Evolutionary conservation across 2,888 invertebrate species (phyloP).

Genomic region (Patella pellucida): DNA sequence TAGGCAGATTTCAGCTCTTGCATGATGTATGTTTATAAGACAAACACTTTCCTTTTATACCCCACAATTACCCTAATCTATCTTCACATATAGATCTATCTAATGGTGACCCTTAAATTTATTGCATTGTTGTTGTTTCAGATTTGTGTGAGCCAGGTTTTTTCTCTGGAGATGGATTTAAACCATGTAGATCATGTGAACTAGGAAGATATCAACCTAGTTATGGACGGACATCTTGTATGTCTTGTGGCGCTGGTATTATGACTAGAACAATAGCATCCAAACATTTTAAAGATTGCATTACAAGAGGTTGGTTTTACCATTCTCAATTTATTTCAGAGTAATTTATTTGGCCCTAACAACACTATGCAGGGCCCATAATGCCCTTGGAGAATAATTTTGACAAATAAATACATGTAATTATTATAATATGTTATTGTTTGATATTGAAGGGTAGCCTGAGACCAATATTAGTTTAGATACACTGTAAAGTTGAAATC

Average conservation of each 20-base stretch:
- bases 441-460: too few relatives aligned
- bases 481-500: too few relatives aligned
- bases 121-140: slow-evolving; percentile 36
- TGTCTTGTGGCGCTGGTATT: slow-evolving; percentile 60
- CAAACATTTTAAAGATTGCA: slow-evolving; percentile 64
- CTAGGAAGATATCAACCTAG: slow-evolving; percentile 69
- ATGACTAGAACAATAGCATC: slow-evolving; percentile 53
- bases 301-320: slow-evolving; percentile 53
- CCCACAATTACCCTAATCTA: too few relatives aligned
- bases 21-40: too few relatives aligned
- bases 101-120: neutral
- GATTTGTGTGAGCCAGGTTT: slow-evolving; percentile 69
- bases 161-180: slow-evolving; percentile 66
- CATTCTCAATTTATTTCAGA: neutral
- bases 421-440: too few relatives aligned
- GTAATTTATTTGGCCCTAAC: neutral
- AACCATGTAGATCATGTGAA: slow-evolving; percentile 69
- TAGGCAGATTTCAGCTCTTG: too few relatives aligned
- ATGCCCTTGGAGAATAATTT: too few relatives aligned
- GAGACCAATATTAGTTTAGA: too few relatives aligned
- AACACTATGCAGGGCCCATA: too few relatives aligned
- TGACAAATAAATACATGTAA: too few relatives aligned
- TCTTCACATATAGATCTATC: too few relatives aligned
- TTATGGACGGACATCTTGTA: slow-evolving; percentile 66
- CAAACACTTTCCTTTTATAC: neutral